phyloP scores from a whole-genome alignment of 2,797 vertebrate genomes.

The Cottoperca gobio region DNA sequence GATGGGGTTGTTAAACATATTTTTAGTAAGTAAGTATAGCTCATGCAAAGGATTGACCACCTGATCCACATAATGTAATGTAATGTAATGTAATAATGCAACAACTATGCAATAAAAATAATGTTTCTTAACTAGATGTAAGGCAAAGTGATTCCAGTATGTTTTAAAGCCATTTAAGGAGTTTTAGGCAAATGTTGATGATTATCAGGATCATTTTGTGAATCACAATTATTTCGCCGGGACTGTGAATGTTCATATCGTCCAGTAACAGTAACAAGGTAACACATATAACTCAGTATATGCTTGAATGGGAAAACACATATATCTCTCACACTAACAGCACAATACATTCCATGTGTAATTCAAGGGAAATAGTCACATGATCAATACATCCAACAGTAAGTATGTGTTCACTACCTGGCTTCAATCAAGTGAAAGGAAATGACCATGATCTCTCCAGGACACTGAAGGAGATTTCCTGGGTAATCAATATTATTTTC shows the following conservation, averaged over 20 bases:
- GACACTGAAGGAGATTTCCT: slow-evolving; percentile 20
- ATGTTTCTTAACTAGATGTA: no score
- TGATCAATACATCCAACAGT: background rate
- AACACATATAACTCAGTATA: background rate
- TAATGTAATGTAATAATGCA: no score
- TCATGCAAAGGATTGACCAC: background rate
- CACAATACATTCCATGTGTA: background rate
- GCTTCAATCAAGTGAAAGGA: slow-evolving; percentile 16
- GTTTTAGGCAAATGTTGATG: no score
- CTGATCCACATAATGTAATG: background rate
- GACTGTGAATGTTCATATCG: no score
- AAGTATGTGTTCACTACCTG: slow-evolving; percentile 18
- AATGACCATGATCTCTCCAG: slow-evolving; percentile 2
- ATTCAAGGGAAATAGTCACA: background rate
- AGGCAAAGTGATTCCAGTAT: no score
- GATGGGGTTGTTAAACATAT: background rate
- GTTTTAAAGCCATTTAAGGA: no score
- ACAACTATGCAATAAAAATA: no score
- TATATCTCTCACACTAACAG: background rate
- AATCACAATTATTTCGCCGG: no score
- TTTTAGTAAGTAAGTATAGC: background rate
- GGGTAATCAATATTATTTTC: slow-evolving; percentile 32
- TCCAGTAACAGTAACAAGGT: background rate
- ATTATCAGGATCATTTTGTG: no score
- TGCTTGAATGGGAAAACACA: background rate